phyloP scores from a whole-genome alignment of 2,888 invertebrate species.

The Drosophila paranaensis region DNA sequence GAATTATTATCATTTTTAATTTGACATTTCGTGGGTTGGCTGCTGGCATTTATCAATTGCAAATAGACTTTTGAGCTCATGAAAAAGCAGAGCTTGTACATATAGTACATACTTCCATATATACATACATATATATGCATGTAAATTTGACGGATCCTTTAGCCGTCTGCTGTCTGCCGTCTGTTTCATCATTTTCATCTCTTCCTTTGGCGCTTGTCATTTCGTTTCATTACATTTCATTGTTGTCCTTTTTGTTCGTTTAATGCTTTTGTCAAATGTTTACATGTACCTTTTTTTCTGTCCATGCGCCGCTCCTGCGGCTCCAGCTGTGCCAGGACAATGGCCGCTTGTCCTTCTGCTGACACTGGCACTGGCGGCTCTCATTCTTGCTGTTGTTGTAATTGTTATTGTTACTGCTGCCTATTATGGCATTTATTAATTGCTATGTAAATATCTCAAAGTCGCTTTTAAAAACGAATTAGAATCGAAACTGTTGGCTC shows the following conservation, averaged over 20 bases:
- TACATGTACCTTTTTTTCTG: slow-evolving; percentile 59
- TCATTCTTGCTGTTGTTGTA: slow-evolving; percentile 27
- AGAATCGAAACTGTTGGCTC: slow-evolving; percentile 37
- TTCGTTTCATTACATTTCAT: slow-evolving; percentile 73
- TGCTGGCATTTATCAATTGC: slow-evolving; percentile 28
- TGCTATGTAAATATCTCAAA: slow-evolving; percentile 64
- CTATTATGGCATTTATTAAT: slow-evolving; percentile 71
- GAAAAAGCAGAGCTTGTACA: neutral
- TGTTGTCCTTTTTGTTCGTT: slow-evolving; percentile 67
- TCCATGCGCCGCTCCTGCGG: slow-evolving; percentile 15
- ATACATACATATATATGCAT: neutral
- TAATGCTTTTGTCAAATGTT: slow-evolving; percentile 70
- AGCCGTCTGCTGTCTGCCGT: slow-evolving; percentile 2
- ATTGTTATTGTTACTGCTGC: slow-evolving; percentile 42
- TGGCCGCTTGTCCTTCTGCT: slow-evolving; percentile 21
- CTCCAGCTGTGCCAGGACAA: slow-evolving; percentile 47
- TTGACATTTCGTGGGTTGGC: slow-evolving; percentile 43
- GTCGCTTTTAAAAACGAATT: slow-evolving; percentile 51
- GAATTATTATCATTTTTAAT: slow-evolving; percentile 48
- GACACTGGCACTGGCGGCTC: neutral
- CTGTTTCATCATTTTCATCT: slow-evolving; percentile 16
- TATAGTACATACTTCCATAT: neutral
- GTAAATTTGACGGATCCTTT: slow-evolving; percentile 22
- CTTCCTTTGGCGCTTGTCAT: slow-evolving; percentile 64
- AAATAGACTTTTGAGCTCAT: slow-evolving; percentile 2